These are phyloP conservation scores for Drosophila bunnanda DNA, from an alignment of 2,888 invertebrate genomes.

Conservation along the genomic window DNA sequence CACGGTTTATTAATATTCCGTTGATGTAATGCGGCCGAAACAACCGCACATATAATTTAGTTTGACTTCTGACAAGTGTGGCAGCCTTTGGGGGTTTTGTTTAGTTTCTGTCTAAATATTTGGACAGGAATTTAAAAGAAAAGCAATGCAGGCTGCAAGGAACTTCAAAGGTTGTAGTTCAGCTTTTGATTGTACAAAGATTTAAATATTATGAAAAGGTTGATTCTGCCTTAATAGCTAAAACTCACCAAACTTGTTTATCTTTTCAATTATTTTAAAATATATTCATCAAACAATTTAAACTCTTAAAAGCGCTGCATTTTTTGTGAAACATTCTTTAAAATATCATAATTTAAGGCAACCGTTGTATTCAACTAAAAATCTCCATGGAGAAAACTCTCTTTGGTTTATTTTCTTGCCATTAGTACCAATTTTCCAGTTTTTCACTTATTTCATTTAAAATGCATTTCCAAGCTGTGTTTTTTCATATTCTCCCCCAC, in stretches of 20 bases:
- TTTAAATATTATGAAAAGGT: not conserved
- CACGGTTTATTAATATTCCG: conserved; percentile 76
- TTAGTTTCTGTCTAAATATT: conserved; percentile 35
- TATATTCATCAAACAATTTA: not conserved
- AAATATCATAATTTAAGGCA: not conserved
- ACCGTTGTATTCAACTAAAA: not conserved
- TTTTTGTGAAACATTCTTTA: not conserved
- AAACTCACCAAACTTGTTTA: too few relatives aligned
- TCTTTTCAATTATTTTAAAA: not conserved
- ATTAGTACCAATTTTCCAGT: conserved; percentile 19
- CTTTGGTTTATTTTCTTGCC: conserved; percentile 2
- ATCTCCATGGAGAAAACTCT: not conserved
- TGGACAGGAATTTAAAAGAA: not conserved
- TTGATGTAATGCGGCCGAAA: conserved; percentile 69
- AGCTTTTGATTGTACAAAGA: not conserved
- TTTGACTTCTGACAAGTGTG: conserved; percentile 44
- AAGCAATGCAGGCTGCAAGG: not conserved
- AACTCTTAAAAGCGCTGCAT: not conserved
- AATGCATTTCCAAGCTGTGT: conserved; percentile 31
- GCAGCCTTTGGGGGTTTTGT: conserved; percentile 15
- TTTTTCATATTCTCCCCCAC: conserved; percentile 6
- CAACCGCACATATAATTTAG: conserved; percentile 35
- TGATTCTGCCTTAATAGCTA: too few relatives aligned
- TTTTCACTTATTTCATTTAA: conserved; percentile 10
- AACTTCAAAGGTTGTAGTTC: too few relatives aligned